Base-by-base conservation (phyloP, 1,140 invertebrate species). In the Physella acuta region DNA sequence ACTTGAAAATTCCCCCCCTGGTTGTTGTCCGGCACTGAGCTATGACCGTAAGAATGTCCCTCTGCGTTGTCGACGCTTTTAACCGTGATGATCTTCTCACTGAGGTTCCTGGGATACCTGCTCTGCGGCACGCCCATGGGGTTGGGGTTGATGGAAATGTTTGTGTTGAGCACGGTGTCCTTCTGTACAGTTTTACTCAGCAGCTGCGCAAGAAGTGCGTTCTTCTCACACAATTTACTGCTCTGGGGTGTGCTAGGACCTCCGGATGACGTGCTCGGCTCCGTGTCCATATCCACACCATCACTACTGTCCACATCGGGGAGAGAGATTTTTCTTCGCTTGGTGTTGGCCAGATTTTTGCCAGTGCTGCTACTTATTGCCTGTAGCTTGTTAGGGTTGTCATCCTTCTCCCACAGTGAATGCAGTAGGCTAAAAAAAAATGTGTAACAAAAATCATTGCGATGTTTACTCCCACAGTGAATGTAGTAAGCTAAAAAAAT, bases 171-270 rank as follows among this genome's bases (percentile, higher is more conserved):
- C 66, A 91, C 89, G 1, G 87, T 87, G 51, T 91, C 89, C 59
- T 90, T 89, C 44, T 89, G 88, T n/a, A 90, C 88, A 75, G 92
- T 89, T 79, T 91, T 91, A 16, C 92, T 91, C 76, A 96, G 84
- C 66, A 96, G 83, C 55, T 90, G 90, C 16, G 93, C 93, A 71
- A 95, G 86, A 89, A 95, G 93, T 76, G 92, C 91, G 84, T 97
- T 97, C 77, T 90, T 91, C 81, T 92, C 89, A 82, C 91, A 92
- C 26, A 85, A 69, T n/a, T n/a, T n/a, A 61, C 63, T 75, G 39
- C 71, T 71, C 44, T 71, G 70, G n/a, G 44, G 58, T 3, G 39
- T 30, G 31, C 28, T 30, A 0, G 26, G 16, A 1, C 34, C 70
- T 51, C 69, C 64, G 16, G 68, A 61, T 24, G 71, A 59, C 24